Percentiles rank a stretch among this genome's conserved stretches.
phyloP scores from a whole-genome alignment of 2,888 invertebrate species.

The Drosophila glabriapex region DNA sequence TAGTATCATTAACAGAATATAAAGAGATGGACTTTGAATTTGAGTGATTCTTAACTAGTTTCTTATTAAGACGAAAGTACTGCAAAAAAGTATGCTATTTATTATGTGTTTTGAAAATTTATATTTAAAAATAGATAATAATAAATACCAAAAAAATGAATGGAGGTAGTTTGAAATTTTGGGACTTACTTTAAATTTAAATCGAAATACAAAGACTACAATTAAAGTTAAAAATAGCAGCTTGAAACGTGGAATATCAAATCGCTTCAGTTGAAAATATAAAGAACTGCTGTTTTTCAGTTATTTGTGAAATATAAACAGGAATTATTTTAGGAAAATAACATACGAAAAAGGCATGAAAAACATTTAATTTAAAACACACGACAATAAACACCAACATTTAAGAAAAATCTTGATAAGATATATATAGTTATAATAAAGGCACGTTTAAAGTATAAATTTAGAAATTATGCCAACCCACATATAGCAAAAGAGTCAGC shows the following conservation, averaged over 20 bases:
- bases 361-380: conserved; percentile 50
- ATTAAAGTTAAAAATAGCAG: neutral
- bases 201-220: neutral
- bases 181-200: neutral
- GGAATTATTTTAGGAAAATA: conserved; percentile 3
- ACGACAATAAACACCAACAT: conserved; percentile 58
- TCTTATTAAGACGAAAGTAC: neutral
- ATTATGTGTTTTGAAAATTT: neutral
- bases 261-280: neutral
- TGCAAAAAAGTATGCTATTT: neutral
- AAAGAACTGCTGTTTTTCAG: conserved; percentile 2
- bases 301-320: conserved; percentile 5
- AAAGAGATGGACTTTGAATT: neutral
- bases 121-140: neutral
- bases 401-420: conserved; percentile 24
- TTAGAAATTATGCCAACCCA: conserved; percentile 72
- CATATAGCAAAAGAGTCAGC: conserved; percentile 29
- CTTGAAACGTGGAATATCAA: neutral
- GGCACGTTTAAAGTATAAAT: conserved; percentile 58
- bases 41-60: neutral
- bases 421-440: conserved; percentile 32
- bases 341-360: conserved; percentile 19
- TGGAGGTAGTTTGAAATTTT: neutral
- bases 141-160: neutral
- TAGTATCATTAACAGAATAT: neutral